Base-by-base conservation (phyloP, 2,797 vertebrate genomes). In the Sylvia borin region DNA sequence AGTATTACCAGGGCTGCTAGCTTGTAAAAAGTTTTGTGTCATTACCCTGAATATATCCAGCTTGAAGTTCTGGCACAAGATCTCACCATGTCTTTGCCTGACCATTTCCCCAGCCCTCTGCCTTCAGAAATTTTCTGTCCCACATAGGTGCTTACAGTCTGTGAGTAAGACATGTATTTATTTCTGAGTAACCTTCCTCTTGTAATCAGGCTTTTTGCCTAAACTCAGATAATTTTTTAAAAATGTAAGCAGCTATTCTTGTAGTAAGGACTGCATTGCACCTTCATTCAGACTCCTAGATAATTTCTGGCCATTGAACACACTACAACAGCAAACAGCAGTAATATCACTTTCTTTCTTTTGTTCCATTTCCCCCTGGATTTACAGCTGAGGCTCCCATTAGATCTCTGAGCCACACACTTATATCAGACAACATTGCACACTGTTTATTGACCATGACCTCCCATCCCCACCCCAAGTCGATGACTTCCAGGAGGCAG, bases 401-500 rank as follows among this genome's bases (percentile, higher is more conserved):
- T 48, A 77, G 18, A 40, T 67, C 40, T 67, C 55, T 84, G 22
- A 88, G 62, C 50, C 57, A 51, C 50, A 75, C 2, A 1, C 18
- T 71, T 31, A 11, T 29, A 74, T 27, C 11, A 31, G 68, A 54
- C 20, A 93, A 32, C 6, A 12, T 4, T 15, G 5, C 29, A 55
- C 0, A 1, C 13, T 79, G 40, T 53, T 85, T 80, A 68, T 58
- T 83, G 50, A 77, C 75, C 47, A 51, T 16, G 38, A n/a, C 29
- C 50, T 64, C 50, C 53, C 81, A 79, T 60, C 6, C 5, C 18
- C 29, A 68, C 54, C 50, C 58, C 38, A 38, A 1, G 42, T 2
- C 14, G 10, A 51, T 62, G 62, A 60, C 72, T 92, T 95, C 43
- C 87, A 93, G 89, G 47, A 93, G 72, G 72, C 61, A 96, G 84